These are phyloP conservation scores for Caerostris extrusa DNA, from an alignment of 1,140 invertebrate species.

Conservation along the genomic window DNA sequence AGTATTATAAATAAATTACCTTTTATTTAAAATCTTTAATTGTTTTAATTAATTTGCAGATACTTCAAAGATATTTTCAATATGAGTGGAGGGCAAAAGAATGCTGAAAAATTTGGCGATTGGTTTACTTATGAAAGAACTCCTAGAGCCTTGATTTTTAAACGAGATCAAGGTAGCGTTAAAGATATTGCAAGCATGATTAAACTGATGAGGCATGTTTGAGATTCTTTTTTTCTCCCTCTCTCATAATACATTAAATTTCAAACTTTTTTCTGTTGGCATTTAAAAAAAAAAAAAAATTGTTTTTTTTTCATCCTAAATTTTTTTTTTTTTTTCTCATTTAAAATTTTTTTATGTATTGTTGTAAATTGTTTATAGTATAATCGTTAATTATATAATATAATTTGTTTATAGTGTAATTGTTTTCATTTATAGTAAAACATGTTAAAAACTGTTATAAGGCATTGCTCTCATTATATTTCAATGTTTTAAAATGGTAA, in stretches of 20 bases:
- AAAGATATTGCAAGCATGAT: conserved; percentile 84
- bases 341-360: too few species aligned
- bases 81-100: conserved; percentile 83
- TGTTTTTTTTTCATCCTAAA: too few species aligned
- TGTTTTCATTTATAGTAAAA: too few species aligned
- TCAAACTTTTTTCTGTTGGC: too few species aligned
- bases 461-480: not conserved
- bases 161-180: conserved; percentile 84
- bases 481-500: not conserved
- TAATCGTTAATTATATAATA: too few species aligned
- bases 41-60: conserved; percentile 78
- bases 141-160: conserved; percentile 86
- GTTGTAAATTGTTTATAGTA: too few species aligned
- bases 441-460: too few species aligned
- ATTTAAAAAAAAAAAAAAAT: too few species aligned
- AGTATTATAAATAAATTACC: not conserved
- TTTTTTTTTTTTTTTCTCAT: too few species aligned
- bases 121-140: conserved; percentile 87
- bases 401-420: too few species aligned
- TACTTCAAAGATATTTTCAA: conserved; percentile 87
- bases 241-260: too few species aligned
- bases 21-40: not conserved
- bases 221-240: not conserved
- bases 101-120: conserved; percentile 86
- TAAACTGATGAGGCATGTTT: conserved; percentile 84